A percentile compares a stretch with the other conserved stretches of the same genome.
Conservation (phyloP, 2,888 invertebrate species). For the Palloptera scutellata region DNA sequence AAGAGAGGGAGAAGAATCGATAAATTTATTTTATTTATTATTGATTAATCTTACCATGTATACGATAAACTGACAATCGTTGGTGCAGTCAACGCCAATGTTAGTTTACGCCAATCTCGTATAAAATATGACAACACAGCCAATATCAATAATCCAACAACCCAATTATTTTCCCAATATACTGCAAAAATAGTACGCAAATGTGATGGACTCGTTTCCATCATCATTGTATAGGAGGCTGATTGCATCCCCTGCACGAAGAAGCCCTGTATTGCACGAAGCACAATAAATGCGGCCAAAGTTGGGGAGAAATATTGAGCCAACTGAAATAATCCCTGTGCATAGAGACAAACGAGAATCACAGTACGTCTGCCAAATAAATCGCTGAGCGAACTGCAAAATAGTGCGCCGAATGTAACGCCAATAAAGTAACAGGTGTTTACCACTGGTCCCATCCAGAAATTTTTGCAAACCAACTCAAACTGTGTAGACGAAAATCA, state of each 20-base stretch:
- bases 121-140: conserved; percentile 64
- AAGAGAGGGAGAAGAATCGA: not conserved
- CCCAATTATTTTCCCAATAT: conserved; percentile 65
- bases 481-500: conserved; percentile 46
- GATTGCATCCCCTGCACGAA: conserved; percentile 67
- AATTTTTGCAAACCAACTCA: conserved; percentile 62
- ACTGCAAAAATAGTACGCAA: conserved; percentile 65
- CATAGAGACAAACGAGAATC: conserved; percentile 62
- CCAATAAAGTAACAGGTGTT: conserved; percentile 62
- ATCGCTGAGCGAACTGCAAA: conserved; percentile 63
- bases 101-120: conserved; percentile 66
- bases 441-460: conserved; percentile 54
- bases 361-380: conserved; percentile 63
- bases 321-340: conserved; percentile 55
- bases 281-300: conserved; percentile 58
- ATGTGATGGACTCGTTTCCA: conserved; percentile 65
- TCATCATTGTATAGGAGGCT: conserved; percentile 65
- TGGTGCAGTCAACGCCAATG: conserved; percentile 66
- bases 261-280: conserved; percentile 64
- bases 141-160: conserved; percentile 63
- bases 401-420: conserved; percentile 62
- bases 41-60: conserved; percentile 54
- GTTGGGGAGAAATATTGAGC: conserved; percentile 49
- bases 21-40: not conserved
- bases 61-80: conserved; percentile 64